Evolutionary conservation across 2,113 vertebrate species (phyloP).

Genomic region (human): GRCh38 chr18:50781001-50781500

Average conservation of each 20-base stretch:
- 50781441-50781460: too few species aligned
- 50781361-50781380: background rate
- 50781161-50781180: too few species aligned
- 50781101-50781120: too few species aligned
- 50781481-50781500: background rate
- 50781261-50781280: background rate
- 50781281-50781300: background rate
- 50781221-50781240: background rate
- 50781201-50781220: background rate
- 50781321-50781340: background rate
- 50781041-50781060: too few species aligned
- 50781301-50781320: background rate
- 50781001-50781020: too few species aligned
- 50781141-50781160: too few species aligned
- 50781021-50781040: too few species aligned
- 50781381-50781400: background rate
- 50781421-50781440: background rate
- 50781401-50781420: background rate
- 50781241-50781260: background rate
- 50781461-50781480: background rate
- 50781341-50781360: background rate
- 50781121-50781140: too few species aligned
- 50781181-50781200: background rate
- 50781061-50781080: too few species aligned
- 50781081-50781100: too few species aligned